Evolutionary conservation across 2,797 vertebrate genomes (phyloP), one percentile per base, ranked within the genome.

Genomic region (Alectoris magna): DNA sequence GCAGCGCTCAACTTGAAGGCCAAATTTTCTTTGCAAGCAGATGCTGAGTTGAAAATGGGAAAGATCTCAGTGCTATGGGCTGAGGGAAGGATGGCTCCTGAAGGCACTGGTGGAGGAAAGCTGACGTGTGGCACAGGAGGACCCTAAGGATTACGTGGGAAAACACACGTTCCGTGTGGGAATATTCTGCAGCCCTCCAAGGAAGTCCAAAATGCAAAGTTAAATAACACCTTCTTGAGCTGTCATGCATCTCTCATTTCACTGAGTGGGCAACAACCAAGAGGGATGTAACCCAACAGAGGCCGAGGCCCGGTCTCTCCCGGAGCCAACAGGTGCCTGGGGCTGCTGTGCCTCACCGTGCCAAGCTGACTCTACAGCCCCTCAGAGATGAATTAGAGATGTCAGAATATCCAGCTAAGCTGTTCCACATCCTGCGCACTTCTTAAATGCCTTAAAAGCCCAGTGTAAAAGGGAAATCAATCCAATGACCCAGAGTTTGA

Each of bases 231-330:
- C 34, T 67, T 17, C 27, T 24, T n/a, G 0, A 0, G 9, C 5
- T 55, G 64, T n/a, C 36, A 24, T 4, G 16, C 6, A 14, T 4
- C 9, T 10, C 55, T 36, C 55, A 60, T 31, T 44, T 24, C 55
- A 27, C 38, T 15, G 36, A 29, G 3, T 14, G n/a, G 43, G 9
- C 5, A 17, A 21, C 59, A 74, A 24, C 7, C 8, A 39, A 56
- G 41, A 34, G 43, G 49, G 31, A 43, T 0, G 1, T 24, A 58
- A 31, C 43, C 18, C 14, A 36, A 39, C 0, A 0, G 41, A 13
- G n/a, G 29, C 21, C 4, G 31, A 74, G 53, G 49, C 56, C 12
- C 26, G 31, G 39, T 19, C 8, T 29, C 62, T 44, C 18, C 49
- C 5, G 10, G 31, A 51, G 19, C 7, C 34, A 31, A 29, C 56